Evolutionary conservation across 64 coral and sea anemone species (phyloP).

Genomic region (Montipora sp.): DNA sequence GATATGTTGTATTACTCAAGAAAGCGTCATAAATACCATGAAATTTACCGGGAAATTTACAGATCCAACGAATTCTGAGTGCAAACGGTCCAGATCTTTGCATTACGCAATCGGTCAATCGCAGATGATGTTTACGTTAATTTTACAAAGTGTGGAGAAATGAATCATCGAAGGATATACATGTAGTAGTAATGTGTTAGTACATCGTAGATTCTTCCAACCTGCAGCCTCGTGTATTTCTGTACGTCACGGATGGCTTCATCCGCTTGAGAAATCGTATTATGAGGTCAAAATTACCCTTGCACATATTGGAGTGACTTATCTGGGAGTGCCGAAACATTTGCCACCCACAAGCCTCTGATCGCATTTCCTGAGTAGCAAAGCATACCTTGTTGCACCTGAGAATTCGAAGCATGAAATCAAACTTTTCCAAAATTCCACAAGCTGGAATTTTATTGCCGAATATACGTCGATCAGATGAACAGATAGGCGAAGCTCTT

Average conservation of each 20-base stretch:
- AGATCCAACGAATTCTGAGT: not conserved
- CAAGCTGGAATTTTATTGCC: not conserved
- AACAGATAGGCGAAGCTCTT: not conserved
- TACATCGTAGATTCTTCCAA: not conserved
- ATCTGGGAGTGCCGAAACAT: not conserved
- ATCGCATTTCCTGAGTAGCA: not conserved
- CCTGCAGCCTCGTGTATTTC: not conserved
- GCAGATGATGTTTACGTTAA: too few species aligned
- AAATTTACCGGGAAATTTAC: not conserved
- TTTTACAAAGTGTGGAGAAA: too few species aligned
- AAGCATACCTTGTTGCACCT: not conserved
- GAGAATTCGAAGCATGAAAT: slow-evolving; percentile 20
- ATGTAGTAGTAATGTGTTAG: not conserved
- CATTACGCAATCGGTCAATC: not conserved
- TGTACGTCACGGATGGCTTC: not conserved
- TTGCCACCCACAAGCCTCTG: not conserved
- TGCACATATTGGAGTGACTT: not conserved
- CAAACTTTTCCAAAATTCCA: not conserved
- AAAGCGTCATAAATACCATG: not conserved
- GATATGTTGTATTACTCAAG: not conserved
- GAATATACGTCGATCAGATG: not conserved
- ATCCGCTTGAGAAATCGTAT: not conserved
- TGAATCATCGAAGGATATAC: not conserved
- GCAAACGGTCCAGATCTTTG: not conserved
- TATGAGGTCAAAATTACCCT: not conserved